Evolutionary conservation across 2,113 vertebrate genomes (phyloP).

Genomic region (Hassar affinis): DNA sequence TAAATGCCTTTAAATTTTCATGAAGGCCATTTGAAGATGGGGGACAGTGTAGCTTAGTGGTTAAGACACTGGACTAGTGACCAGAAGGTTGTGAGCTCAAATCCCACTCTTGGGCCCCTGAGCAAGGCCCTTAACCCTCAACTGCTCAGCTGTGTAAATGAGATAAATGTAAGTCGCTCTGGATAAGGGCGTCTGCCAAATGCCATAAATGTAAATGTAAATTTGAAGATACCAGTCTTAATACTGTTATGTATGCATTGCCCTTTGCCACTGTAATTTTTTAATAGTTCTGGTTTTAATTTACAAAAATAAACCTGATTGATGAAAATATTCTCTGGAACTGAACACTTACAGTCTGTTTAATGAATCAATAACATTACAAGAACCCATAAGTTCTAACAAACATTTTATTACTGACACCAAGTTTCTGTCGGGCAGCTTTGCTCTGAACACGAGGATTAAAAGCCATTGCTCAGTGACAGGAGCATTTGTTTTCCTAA

Average conservation of each 20-base stretch:
- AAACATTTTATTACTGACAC: not conserved
- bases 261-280: not conserved
- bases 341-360: not conserved
- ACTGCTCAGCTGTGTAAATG: too few relatives aligned
- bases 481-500: conserved; percentile 1
- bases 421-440: not conserved
- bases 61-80: too few relatives aligned
- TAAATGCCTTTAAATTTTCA: not conserved
- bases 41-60: too few relatives aligned
- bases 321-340: not conserved
- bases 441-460: not conserved
- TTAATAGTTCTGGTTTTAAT: not conserved
- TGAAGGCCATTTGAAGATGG: not conserved
- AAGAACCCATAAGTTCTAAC: not conserved
- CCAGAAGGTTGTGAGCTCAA: too few relatives aligned
- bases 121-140: too few relatives aligned
- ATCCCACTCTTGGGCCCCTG: too few relatives aligned
- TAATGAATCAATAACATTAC: not conserved
- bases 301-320: not conserved
- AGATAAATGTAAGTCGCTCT: too few relatives aligned
- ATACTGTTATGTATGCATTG: not conserved
- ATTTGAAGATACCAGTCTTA: not conserved
- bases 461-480: not conserved
- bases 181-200: too few relatives aligned
- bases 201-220: too few relatives aligned